These are phyloP conservation scores for Osedax frankpressi DNA, from an alignment of 2,888 invertebrate genomes.

Conservation along the genomic window DNA sequence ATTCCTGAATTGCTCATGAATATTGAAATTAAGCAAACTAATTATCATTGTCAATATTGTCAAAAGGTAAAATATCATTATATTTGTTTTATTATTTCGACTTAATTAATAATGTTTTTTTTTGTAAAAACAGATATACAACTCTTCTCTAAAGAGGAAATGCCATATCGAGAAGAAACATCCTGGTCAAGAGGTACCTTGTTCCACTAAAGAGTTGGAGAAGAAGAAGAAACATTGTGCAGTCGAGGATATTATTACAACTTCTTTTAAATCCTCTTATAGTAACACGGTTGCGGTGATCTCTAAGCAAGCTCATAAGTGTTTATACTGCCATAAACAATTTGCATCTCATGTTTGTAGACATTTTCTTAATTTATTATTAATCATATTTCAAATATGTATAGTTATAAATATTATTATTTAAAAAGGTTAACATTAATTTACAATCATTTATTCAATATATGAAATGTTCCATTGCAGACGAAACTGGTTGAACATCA, in stretches of 20 bases:
- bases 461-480: too few relatives aligned
- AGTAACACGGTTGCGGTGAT: slow-evolving; percentile 62
- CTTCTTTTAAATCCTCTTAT: slow-evolving; percentile 54
- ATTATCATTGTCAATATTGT: slow-evolving; percentile 73
- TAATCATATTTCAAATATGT: too few relatives aligned
- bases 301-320: slow-evolving; percentile 59
- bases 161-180: slow-evolving; percentile 69
- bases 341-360: too few relatives aligned
- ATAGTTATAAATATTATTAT: too few relatives aligned
- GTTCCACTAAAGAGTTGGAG: slow-evolving; percentile 45
- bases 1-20: slow-evolving; percentile 65
- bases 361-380: too few relatives aligned
- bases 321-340: slow-evolving; percentile 72
- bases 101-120: too few relatives aligned
- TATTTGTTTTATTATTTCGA: too few relatives aligned
- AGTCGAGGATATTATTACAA: background rate
- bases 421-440: too few relatives aligned
- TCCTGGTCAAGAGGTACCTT: slow-evolving; percentile 61
- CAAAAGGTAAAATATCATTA: slow-evolving; percentile 51
- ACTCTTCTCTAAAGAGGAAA: slow-evolving; percentile 70
- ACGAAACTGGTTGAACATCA: too few relatives aligned
- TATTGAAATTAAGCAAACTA: slow-evolving; percentile 61
- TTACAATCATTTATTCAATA: too few relatives aligned
- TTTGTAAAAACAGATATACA: slow-evolving; percentile 52
- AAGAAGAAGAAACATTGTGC: background rate